Percentiles rank a stretch among this genome's conserved stretches.
Conservation (phyloP, 2,888 invertebrate species). For the Drepanosiphum platanoidis region DNA sequence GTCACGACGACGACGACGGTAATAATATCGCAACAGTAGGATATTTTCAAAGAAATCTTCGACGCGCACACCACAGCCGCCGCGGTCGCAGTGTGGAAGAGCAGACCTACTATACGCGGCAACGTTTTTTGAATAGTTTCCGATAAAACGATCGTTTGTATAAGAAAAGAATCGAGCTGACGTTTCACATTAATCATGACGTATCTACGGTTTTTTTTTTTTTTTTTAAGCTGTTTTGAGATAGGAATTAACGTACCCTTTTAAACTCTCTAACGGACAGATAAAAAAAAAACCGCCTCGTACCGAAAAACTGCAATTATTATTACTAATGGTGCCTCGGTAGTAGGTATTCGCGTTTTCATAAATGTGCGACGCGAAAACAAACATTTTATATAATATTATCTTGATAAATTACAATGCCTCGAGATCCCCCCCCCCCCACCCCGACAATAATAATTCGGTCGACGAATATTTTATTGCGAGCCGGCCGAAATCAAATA, state of each 20-base stretch:
- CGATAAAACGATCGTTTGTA: neutral
- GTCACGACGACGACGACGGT: too few relatives aligned
- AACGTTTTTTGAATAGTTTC: neutral
- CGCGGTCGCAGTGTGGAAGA: too few relatives aligned
- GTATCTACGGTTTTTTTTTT: too few relatives aligned
- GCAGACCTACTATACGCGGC: too few relatives aligned
- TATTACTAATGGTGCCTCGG: neutral
- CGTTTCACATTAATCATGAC: slow-evolving; percentile 6
- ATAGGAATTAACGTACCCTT: neutral
- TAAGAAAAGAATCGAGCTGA: neutral
- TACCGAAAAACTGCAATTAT: neutral
- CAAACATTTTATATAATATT: too few relatives aligned
- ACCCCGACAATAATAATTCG: neutral
- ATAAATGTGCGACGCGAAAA: too few relatives aligned
- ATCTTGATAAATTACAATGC: neutral
- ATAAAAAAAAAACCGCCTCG: neutral
- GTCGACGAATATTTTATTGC: neutral
- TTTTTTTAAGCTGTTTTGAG: neutral
- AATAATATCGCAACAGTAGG: too few relatives aligned
- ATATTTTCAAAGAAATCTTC: too few relatives aligned
- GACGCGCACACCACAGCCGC: too few relatives aligned
- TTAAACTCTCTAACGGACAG: neutral
- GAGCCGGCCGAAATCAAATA: neutral
- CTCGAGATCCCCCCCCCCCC: neutral
- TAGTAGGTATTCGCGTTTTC: neutral